Percentiles rank a stretch among this genome's conserved stretches.
phyloP scores from a whole-genome alignment of 1,140 invertebrate species.

The Drosophila nigromelanica region DNA sequence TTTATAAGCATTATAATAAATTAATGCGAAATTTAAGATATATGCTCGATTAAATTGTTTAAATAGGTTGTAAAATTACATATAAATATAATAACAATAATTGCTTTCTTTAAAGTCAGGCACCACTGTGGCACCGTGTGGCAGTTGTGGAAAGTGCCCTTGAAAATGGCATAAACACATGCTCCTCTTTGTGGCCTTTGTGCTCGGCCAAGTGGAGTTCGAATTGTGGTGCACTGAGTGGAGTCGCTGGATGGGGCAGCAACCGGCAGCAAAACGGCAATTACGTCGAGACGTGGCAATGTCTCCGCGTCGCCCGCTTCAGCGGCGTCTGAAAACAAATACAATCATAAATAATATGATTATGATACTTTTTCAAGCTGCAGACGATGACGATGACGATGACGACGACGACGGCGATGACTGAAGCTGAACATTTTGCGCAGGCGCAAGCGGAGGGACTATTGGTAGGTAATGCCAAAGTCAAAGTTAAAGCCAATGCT shows the following conservation, averaged over 20 bases:
- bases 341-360: constrained; percentile 81
- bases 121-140: constrained; percentile 26
- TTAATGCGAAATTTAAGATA: too few species aligned
- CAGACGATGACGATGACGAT: constrained; percentile 15
- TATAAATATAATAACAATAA: too few species aligned
- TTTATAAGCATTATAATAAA: too few species aligned
- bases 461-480: constrained; percentile 1
- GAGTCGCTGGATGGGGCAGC: constrained; percentile 20
- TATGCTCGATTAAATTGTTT: too few species aligned
- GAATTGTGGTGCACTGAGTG: constrained; percentile 35
- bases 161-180: constrained; percentile 77
- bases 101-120: neutral
- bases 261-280: constrained; percentile 31
- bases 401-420: constrained; percentile 8
- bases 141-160: constrained; percentile 49
- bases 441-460: constrained; percentile 6
- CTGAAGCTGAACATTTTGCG: constrained; percentile 18
- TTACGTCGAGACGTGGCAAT: constrained; percentile 38
- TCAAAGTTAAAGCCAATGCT: constrained; percentile 3
- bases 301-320: constrained; percentile 18
- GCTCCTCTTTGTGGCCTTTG: constrained; percentile 44
- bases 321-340: constrained; percentile 62
- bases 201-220: constrained; percentile 30
- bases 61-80: too few species aligned
- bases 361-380: constrained; percentile 66